Percentiles rank a stretch among this genome's conserved stretches.
Evolutionary conservation across 2,888 invertebrate species (phyloP).

Genomic region (Seira musarum): DNA sequence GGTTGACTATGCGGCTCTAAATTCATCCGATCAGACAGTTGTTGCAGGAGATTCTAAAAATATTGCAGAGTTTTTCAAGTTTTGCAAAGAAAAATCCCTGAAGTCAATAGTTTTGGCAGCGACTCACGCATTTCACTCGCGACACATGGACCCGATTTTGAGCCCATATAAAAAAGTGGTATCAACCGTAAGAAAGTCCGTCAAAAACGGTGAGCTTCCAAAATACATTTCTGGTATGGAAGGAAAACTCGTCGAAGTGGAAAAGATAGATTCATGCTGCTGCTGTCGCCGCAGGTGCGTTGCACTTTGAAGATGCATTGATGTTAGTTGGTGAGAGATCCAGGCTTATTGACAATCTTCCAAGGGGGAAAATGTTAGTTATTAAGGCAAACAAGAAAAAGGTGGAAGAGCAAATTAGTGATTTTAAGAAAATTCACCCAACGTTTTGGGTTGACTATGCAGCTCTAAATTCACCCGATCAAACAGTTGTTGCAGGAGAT

Average conservation of each 20-base stretch:
- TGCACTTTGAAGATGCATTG: too few species aligned
- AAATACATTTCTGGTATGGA: slow-evolving; percentile 53
- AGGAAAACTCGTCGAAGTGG: slow-evolving; percentile 30
- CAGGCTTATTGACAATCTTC: too few species aligned
- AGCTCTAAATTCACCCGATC: slow-evolving; percentile 58
- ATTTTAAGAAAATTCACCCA: not conserved
- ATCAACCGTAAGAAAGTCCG: slow-evolving; percentile 5
- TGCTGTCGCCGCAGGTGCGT: too few species aligned
- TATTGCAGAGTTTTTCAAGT: slow-evolving; percentile 14
- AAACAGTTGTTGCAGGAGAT: slow-evolving; percentile 57
- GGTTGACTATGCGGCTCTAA: too few species aligned
- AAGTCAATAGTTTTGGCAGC: slow-evolving; percentile 42
- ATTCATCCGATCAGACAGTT: slow-evolving; percentile 59
- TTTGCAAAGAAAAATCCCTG: slow-evolving; percentile 10
- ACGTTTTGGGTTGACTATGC: too few species aligned
- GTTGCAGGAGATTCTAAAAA: slow-evolving; percentile 41
- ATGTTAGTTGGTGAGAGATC: too few species aligned
- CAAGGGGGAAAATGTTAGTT: too few species aligned
- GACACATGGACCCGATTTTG: slow-evolving; percentile 57
- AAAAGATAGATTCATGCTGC: too few species aligned
- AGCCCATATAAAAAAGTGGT: slow-evolving; percentile 29
- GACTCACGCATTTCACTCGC: slow-evolving; percentile 53
- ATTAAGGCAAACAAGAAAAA: too few species aligned
- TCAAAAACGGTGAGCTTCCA: not conserved
- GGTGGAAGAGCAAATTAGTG: too few species aligned